Evolutionary conservation across 1,140 invertebrate species (phyloP).

Genomic region (Euwallacea fornicatus): DNA sequence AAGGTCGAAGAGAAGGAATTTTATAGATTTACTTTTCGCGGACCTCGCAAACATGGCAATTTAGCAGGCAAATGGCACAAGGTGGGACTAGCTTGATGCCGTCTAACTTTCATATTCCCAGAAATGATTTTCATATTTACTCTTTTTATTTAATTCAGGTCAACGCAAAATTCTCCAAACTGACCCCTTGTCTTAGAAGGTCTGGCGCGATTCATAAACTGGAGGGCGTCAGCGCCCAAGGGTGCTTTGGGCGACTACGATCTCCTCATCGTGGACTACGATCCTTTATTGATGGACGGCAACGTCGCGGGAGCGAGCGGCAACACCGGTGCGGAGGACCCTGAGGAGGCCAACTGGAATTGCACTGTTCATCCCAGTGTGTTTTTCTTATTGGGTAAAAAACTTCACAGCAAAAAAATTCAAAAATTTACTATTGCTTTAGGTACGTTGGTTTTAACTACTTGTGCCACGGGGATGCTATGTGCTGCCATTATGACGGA

Average conservation of each 20-base stretch:
- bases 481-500: slow-evolving; percentile 82
- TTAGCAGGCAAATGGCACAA: too few species aligned
- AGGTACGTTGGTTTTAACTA: slow-evolving; percentile 59
- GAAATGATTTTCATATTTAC: neutral
- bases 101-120: too few species aligned
- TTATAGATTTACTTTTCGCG: too few species aligned
- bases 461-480: slow-evolving; percentile 72
- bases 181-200: neutral
- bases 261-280: slow-evolving; percentile 52
- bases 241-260: slow-evolving; percentile 47
- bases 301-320: slow-evolving; percentile 37
- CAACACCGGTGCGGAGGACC: slow-evolving; percentile 50
- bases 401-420: neutral
- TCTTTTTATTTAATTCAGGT: neutral
- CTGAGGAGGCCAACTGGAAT: slow-evolving; percentile 54
- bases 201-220: slow-evolving; percentile 35
- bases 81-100: too few species aligned
- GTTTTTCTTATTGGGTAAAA: slow-evolving; percentile 45
- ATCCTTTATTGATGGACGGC: slow-evolving; percentile 42
- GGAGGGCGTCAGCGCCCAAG: slow-evolving; percentile 33
- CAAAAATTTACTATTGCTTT: slow-evolving; percentile 25
- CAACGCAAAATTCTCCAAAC: neutral
- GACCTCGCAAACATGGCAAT: too few species aligned
- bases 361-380: slow-evolving; percentile 52
- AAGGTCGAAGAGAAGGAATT: too few species aligned